These are phyloP conservation scores for Ctenomys sociabilis DNA, from an alignment of 2,113 vertebrate species.

Conservation along the genomic window DNA sequence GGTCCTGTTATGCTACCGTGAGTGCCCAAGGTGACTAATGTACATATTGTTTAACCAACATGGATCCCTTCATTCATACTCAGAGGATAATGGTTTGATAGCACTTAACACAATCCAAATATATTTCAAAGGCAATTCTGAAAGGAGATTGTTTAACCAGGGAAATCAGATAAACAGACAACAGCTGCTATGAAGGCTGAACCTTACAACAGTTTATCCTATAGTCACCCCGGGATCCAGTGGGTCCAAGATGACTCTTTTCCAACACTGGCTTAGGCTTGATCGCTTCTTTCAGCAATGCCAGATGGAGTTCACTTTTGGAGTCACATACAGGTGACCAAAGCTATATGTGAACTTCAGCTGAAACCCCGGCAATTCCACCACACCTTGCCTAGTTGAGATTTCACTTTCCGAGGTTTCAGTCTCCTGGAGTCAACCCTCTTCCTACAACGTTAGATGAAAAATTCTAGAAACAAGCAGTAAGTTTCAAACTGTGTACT, in stretches of 20 bases:
- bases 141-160: neutral
- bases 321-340: neutral
- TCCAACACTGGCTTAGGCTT: neutral
- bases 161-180: neutral
- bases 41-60: neutral
- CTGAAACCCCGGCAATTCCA: too few species aligned
- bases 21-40: neutral
- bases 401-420: neutral
- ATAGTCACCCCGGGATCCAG: too few species aligned
- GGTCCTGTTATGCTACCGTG: neutral
- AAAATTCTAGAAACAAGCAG: neutral
- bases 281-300: neutral
- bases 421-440: neutral
- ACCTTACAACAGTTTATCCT: neutral
- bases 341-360: neutral
- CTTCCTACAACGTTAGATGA: neutral
- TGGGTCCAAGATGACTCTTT: neutral
- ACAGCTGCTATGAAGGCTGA: neutral
- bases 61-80: neutral
- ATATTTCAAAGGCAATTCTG: constrained; percentile 5
- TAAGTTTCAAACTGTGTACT: neutral
- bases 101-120: neutral
- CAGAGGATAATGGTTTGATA: neutral
- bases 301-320: neutral
- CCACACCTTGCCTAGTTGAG: neutral